Evolutionary conservation across 2,797 vertebrate genomes (phyloP).

Genomic region (Enoplosus armatus): DNA sequence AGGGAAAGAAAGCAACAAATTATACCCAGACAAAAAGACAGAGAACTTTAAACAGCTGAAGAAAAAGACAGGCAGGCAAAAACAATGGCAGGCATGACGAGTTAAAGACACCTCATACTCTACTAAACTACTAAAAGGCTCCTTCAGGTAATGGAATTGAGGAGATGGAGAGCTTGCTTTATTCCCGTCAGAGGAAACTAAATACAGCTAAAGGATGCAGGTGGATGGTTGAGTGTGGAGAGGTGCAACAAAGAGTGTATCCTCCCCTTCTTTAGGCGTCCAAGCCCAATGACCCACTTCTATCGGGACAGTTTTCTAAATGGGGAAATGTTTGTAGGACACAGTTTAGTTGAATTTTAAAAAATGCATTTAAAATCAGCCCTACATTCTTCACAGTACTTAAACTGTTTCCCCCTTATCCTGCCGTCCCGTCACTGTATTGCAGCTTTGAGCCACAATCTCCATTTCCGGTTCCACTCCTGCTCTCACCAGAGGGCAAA

Average conservation of each 20-base stretch:
- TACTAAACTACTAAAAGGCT: slow-evolving; percentile 45
- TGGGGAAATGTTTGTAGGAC: neutral
- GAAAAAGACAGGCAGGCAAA: slow-evolving; percentile 9
- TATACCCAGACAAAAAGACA: neutral
- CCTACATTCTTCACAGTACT: neutral
- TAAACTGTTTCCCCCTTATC: no score
- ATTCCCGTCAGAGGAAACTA: slow-evolving; percentile 26
- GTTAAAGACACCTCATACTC: slow-evolving; percentile 34
- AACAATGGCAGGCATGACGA: slow-evolving; percentile 35
- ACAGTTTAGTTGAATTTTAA: neutral
- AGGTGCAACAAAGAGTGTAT: neutral
- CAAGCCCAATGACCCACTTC: neutral
- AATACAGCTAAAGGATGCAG: slow-evolving; percentile 25
- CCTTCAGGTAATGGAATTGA: slow-evolving; percentile 45
- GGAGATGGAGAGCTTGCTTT: slow-evolving; percentile 33
- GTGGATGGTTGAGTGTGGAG: slow-evolving; percentile 20
- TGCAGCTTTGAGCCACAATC: neutral
- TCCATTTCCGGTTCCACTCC: slow-evolving; percentile 5
- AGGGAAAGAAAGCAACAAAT: slow-evolving; percentile 17
- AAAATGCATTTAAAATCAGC: neutral
- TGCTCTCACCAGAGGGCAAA: slow-evolving; percentile 22
- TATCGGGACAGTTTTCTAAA: neutral
- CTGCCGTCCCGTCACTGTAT: neutral
- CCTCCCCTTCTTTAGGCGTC: neutral
- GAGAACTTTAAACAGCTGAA: slow-evolving; percentile 23